Percentiles rank a stretch among this genome's conserved stretches.
These are phyloP conservation scores for Caenorhabditis sp. DNA, from an alignment of 2,888 invertebrate genomes.

Conservation along the genomic window DNA sequence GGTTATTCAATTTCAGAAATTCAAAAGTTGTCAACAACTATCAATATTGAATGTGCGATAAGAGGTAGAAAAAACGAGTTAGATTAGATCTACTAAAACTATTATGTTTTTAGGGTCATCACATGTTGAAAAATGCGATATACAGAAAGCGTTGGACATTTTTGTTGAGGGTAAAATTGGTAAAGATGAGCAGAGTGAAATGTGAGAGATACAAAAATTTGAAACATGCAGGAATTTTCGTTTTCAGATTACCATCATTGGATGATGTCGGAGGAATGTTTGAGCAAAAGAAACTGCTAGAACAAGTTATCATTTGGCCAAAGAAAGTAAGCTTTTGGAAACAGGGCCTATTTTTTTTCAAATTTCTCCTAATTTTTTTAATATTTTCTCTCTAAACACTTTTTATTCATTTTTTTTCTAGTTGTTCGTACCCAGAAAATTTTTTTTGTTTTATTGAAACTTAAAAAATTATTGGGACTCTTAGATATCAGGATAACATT, in stretches of 20 bases:
- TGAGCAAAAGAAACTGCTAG: constrained; percentile 55
- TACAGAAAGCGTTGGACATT: constrained; percentile 35
- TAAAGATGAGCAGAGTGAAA: constrained; percentile 26
- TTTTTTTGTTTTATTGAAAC: too few relatives aligned
- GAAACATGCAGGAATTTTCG: background rate
- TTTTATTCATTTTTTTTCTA: too few relatives aligned
- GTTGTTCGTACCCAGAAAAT: too few relatives aligned
- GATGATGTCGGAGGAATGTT: constrained; percentile 62
- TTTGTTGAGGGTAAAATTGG: constrained; percentile 33
- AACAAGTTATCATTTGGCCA: constrained; percentile 67
- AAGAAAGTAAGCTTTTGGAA: constrained; percentile 49
- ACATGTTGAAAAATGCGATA: constrained; percentile 9
- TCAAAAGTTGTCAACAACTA: constrained; percentile 31
- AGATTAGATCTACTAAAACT: background rate
- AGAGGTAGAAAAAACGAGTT: constrained; percentile 16
- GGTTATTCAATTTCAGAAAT: constrained; percentile 36
- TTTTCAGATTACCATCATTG: constrained; percentile 32
- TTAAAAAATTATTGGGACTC: too few relatives aligned
- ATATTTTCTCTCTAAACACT: too few relatives aligned
- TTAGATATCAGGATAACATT: too few relatives aligned
- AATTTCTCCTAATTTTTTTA: too few relatives aligned
- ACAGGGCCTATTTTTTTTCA: too few relatives aligned
- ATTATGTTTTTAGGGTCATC: constrained; percentile 25
- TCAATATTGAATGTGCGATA: constrained; percentile 37
- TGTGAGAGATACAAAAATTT: constrained; percentile 11